These are phyloP conservation scores for Liodrosophila aerea DNA, from an alignment of 2,888 invertebrate genomes.

Conservation along the genomic window DNA sequence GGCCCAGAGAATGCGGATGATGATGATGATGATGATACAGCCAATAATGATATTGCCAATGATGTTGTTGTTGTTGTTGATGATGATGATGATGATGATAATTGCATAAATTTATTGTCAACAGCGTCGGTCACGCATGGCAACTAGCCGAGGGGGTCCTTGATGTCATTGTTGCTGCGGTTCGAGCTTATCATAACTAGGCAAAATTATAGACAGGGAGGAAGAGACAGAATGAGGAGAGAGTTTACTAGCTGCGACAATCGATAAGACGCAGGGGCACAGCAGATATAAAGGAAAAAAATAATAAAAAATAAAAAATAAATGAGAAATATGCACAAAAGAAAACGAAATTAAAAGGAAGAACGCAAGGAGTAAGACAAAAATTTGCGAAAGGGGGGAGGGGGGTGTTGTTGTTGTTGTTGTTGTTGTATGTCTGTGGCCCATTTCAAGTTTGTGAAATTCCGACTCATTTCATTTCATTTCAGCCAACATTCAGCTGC, in stretches of 20 bases:
- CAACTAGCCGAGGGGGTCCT: conserved; percentile 20
- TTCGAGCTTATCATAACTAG: conserved; percentile 35
- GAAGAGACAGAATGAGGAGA: conserved; percentile 14
- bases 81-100: conserved; percentile 27
- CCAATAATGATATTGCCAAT: no score
- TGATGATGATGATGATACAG: conserved; percentile 11
- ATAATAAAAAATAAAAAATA: conserved; percentile 21
- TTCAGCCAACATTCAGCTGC: conserved; percentile 55
- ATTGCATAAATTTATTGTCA: conserved; percentile 67
- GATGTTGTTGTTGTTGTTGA: not conserved
- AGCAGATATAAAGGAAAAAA: conserved; percentile 17
- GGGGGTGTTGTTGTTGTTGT: conserved; percentile 1
- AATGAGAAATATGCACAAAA: conserved; percentile 58
- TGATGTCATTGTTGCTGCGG: conserved; percentile 34
- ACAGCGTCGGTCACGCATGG: conserved; percentile 62
- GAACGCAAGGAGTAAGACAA: conserved; percentile 8
- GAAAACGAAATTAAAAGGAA: conserved; percentile 73
- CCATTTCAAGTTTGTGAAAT: conserved; percentile 46
- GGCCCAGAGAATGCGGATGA: conserved; percentile 30
- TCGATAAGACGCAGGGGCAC: conserved; percentile 18
- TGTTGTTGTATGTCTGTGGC: conserved; percentile 26
- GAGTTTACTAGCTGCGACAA: conserved; percentile 3
- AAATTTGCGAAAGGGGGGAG: not conserved
- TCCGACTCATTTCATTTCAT: conserved; percentile 19
- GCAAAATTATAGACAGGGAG: conserved; percentile 12